Conservation (phyloP, 2,797 vertebrate genomes). For the Molossus molossus region DNA sequence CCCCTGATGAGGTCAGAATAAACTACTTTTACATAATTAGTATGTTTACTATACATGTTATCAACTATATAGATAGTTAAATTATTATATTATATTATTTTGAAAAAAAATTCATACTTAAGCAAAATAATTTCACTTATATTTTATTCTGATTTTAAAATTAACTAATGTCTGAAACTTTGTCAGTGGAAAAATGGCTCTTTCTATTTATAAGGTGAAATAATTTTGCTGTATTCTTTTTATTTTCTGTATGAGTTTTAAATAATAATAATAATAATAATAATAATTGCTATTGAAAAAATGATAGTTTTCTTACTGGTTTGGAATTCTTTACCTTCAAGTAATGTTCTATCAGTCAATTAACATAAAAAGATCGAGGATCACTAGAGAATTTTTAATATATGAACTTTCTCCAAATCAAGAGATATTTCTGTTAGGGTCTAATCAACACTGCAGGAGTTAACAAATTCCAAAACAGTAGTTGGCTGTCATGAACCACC, state of each 20-base stretch:
- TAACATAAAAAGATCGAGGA: constrained; percentile 16
- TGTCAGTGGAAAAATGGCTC: constrained; percentile 29
- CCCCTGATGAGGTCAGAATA: not conserved
- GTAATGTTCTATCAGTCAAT: constrained; percentile 27
- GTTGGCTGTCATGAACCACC: not conserved
- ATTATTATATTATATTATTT: constrained; percentile 65
- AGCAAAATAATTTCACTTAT: constrained; percentile 71
- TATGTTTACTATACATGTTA: constrained; percentile 56
- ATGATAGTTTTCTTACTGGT: constrained; percentile 48
- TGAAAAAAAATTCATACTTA: constrained; percentile 52
- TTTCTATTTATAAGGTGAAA: constrained; percentile 58
- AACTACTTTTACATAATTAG: constrained; percentile 58
- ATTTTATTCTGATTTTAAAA: constrained; percentile 75
- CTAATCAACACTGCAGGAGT: not conserved
- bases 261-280: constrained; percentile 54
- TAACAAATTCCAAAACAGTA: constrained; percentile 40
- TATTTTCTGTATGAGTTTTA: constrained; percentile 58
- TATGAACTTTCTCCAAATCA: constrained; percentile 15
- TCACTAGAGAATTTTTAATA: constrained; percentile 38
- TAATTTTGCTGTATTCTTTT: constrained; percentile 43
- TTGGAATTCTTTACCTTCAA: constrained; percentile 41
- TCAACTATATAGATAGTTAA: not conserved
- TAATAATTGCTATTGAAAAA: constrained; percentile 66
- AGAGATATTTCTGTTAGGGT: constrained; percentile 45
- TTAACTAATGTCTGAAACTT: constrained; percentile 65